These are phyloP conservation scores for Polypterus bichir DNA, from an alignment of 2,113 vertebrate genomes.

Conservation along the genomic window DNA sequence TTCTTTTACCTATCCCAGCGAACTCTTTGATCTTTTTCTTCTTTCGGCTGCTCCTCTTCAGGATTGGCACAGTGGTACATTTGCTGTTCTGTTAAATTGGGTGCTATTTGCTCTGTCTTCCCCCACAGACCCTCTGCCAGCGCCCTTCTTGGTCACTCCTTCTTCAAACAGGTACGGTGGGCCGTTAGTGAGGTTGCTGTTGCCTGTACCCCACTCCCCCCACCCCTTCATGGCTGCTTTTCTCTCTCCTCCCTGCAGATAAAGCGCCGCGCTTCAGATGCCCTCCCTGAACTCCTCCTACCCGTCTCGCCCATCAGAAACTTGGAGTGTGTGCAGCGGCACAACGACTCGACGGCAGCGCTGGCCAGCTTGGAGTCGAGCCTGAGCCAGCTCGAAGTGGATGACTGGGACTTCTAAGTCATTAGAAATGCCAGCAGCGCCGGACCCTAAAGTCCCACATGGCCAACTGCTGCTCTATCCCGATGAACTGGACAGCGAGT, in stretches of 20 bases:
- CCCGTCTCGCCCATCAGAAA: slow-evolving; percentile 72
- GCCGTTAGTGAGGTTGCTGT: not conserved
- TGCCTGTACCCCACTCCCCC: too few species aligned
- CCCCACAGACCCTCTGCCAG: slow-evolving; percentile 71
- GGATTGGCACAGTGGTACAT: too few species aligned
- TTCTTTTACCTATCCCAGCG: too few species aligned
- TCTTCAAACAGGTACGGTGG: slow-evolving; percentile 84
- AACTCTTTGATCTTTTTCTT: too few species aligned
- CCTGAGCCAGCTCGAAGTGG: slow-evolving; percentile 80
- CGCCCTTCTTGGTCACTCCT: slow-evolving; percentile 74
- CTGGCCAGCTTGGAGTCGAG: slow-evolving; percentile 73
- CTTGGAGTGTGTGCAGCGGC: slow-evolving; percentile 47
- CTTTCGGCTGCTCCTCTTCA: too few species aligned
- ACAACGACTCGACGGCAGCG: slow-evolving; percentile 59
- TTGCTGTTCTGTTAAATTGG: too few species aligned
- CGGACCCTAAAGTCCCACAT: too few species aligned
- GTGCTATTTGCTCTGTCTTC: slow-evolving; percentile 11
- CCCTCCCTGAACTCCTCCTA: slow-evolving; percentile 76
- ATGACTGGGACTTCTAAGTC: slow-evolving; percentile 92
- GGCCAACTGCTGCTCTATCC: not conserved
- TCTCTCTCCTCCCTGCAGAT: slow-evolving; percentile 47
- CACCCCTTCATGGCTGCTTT: not conserved
- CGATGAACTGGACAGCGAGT: not conserved
- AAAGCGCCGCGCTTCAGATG: slow-evolving; percentile 77
- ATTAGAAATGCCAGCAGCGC: too few species aligned